Conservation (phyloP, 2,888 invertebrate genomes). For the Gymnosoma rotundatum region DNA sequence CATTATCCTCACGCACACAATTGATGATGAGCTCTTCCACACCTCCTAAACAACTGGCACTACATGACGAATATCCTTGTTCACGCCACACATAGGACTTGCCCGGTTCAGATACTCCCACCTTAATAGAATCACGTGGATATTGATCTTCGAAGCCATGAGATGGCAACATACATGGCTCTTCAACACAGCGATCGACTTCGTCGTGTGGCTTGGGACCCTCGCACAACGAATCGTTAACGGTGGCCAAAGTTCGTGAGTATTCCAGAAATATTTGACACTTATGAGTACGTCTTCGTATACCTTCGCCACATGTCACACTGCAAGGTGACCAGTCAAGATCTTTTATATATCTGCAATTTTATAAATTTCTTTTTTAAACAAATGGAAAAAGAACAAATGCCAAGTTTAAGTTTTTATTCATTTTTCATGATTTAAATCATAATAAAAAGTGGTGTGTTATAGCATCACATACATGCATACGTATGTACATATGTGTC, state of each 20-base stretch:
- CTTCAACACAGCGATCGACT: constrained; percentile 90
- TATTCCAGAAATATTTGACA: constrained; percentile 98
- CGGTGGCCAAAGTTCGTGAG: constrained; percentile 92
- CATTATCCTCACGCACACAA: constrained; percentile 93
- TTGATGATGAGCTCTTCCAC: constrained; percentile 93
- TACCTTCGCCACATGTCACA: constrained; percentile 94
- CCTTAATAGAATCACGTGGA: constrained; percentile 83
- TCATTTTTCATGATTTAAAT: neutral
- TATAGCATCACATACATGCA: neutral
- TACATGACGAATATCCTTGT: constrained; percentile 95
- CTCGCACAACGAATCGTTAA: constrained; percentile 93
- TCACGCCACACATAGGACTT: constrained; percentile 95
- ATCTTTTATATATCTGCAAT: constrained; percentile 92
- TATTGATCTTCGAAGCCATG: constrained; percentile 83
- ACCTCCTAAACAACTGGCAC: constrained; percentile 95
- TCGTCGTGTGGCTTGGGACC: constrained; percentile 92
- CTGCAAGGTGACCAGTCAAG: constrained; percentile 95
- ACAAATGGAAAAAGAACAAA: neutral
- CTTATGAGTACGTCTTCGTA: constrained; percentile 92
- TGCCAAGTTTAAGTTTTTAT: neutral
- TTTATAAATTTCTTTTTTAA: neutral
- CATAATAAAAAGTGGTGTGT: neutral
- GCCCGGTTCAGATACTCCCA: constrained; percentile 88
- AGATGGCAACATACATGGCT: constrained; percentile 87
- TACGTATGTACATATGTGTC: neutral